Evolutionary conservation across 2,797 vertebrate genomes (phyloP).

Genomic region (Trachurus trachurus): DNA sequence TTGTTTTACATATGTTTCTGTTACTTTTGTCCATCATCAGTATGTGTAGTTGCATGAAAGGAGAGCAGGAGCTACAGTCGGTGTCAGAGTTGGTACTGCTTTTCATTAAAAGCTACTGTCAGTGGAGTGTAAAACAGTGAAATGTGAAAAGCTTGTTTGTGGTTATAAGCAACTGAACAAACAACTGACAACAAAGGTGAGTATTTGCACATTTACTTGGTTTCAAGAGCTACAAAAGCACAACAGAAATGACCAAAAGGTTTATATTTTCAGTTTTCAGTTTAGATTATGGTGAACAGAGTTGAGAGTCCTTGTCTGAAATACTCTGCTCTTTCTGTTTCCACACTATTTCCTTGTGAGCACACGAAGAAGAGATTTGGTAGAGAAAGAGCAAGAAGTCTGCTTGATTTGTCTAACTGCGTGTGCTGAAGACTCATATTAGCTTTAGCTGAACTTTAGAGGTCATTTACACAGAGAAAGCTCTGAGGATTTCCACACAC

Average conservation of each 20-base stretch:
- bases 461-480: background rate
- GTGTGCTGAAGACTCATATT: background rate
- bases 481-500: background rate
- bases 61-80: slow-evolving; percentile 2
- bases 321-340: background rate
- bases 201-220: background rate
- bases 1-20: background rate
- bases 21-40: background rate
- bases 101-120: background rate
- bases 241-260: background rate
- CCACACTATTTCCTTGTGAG: background rate
- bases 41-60: background rate
- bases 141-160: background rate
- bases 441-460: background rate
- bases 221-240: background rate
- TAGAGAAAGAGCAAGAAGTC: background rate
- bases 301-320: too few relatives aligned
- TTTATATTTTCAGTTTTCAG: too few relatives aligned
- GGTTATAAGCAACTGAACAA: background rate
- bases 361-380: background rate
- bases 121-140: background rate
- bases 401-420: background rate
- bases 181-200: background rate
- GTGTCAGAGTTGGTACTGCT: background rate
- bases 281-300: too few relatives aligned